Conservation (phyloP, 2,113 vertebrate genomes). For the Podarcis muralis region DNA sequence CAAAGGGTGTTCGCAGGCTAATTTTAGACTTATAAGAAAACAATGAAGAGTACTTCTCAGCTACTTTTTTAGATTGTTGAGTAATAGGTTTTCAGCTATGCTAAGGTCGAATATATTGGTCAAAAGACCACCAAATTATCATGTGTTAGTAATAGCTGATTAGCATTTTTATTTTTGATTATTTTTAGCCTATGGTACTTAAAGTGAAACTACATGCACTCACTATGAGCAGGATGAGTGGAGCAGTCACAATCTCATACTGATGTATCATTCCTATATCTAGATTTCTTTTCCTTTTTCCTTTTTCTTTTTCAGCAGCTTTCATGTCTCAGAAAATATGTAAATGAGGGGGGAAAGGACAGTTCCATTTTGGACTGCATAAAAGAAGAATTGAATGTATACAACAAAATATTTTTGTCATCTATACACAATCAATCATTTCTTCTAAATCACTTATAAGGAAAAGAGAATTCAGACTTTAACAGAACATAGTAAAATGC, state of each 20-base stretch:
- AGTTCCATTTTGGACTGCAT: not conserved
- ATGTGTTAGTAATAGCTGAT: not conserved
- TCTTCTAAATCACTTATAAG: rapidly evolving
- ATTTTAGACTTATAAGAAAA: slow-evolving; percentile 12
- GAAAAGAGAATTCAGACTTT: not conserved
- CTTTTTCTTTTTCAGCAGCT: rapidly evolving
- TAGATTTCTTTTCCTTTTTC: not conserved
- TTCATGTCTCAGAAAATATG: not conserved
- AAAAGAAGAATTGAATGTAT: not conserved
- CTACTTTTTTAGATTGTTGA: not conserved
- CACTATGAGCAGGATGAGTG: not conserved
- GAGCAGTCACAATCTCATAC: not conserved
- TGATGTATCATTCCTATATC: not conserved
- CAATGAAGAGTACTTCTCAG: not conserved
- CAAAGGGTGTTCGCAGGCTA: slow-evolving; percentile 4
- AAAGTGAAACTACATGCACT: not conserved
- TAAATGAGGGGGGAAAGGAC: not conserved
- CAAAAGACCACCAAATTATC: not conserved
- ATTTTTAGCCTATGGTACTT: slow-evolving; percentile 4
- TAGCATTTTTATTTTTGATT: slow-evolving; percentile 2
- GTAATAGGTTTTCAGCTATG: slow-evolving; percentile 5
- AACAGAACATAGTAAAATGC: not conserved
- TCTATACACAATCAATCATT: not conserved
- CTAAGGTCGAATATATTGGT: not conserved
- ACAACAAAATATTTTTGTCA: not conserved